Base-by-base conservation (phyloP, 2,113 vertebrate species). In the Sylvilagus bachmani region DNA sequence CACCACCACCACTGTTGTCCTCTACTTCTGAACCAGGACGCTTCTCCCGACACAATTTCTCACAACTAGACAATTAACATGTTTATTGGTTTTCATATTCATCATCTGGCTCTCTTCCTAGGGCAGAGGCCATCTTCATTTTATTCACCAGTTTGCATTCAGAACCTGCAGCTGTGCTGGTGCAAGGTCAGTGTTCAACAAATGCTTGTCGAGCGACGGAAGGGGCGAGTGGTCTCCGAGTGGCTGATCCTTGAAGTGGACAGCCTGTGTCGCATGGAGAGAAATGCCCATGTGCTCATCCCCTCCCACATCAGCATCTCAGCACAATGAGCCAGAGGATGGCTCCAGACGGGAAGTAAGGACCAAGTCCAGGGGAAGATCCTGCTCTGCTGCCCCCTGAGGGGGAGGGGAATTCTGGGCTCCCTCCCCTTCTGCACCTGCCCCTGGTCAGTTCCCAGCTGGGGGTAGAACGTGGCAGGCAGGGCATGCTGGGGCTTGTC, bases 401-500 rank as follows among this genome's bases (percentile, higher is more conserved):
- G 24, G 9, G 5, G 14, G 80, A 90, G 69, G 38, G 27, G 25
- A 75, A 78, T 70, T 62, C 70, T 27, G 22, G 22, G 69, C 49
- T 27, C 44, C 78, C 69, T 58, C 49, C 88, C 83, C 38, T 29
- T 33, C 10, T 1, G 17, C 17, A 36, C 31, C 62, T n/a, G 71
- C 9, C 89, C 86, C 69, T 25, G 24, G 16, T 84, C 75, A 53
- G 38, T 49, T 38, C 69, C 71, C 62, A 24, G 81, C 7, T 58
- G 31, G 90, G 93, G 67, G n/a, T 53, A 74, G 80, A 77, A 49
- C 19, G 1, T 1, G 9, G 70, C 36, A 58, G 88, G 53, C 25
- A 69, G 79, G 84, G 91, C 96, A 61, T 84, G 93, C 89, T 91
- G 87, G 62, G 90, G 89, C 95, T 94, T 95, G 91, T 66, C 95